Evolutionary conservation across 2,113 vertebrate species (phyloP).

Genomic region (Nesogale talazaci): DNA sequence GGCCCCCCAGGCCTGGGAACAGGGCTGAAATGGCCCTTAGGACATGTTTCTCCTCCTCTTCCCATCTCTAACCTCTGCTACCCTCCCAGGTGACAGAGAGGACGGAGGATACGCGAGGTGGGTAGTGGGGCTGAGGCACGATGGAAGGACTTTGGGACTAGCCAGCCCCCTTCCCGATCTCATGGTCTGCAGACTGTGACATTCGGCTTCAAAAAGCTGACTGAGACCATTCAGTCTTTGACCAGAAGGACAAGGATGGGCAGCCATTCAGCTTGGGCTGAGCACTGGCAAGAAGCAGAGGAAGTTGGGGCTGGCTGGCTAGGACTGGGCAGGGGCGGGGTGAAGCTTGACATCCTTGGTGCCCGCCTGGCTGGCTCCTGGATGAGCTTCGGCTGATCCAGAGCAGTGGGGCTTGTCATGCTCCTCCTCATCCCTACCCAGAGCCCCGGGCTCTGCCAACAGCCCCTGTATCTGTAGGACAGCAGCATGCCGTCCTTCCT

Average conservation of each 20-base stretch:
- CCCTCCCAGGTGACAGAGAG: not conserved
- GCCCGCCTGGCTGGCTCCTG: conserved; percentile 63
- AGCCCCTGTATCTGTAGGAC: not conserved
- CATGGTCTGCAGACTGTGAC: not conserved
- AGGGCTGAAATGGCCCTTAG: not conserved
- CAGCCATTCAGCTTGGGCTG: not conserved
- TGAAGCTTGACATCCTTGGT: not conserved
- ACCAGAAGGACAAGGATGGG: not conserved
- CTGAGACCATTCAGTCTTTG: too few relatives aligned
- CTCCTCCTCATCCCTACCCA: not conserved
- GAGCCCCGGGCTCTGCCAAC: conserved; percentile 29
- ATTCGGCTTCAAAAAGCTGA: not conserved
- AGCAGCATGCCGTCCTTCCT: not conserved
- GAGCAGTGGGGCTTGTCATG: not conserved
- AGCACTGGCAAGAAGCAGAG: conserved; percentile 19
- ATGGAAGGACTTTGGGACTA: not conserved
- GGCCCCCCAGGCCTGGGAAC: not conserved
- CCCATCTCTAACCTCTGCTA: not conserved
- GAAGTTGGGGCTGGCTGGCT: not conserved
- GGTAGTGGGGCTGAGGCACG: not conserved
- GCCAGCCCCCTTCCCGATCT: not conserved
- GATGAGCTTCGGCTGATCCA: not conserved
- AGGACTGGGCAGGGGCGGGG: not conserved
- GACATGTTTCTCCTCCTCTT: not conserved
- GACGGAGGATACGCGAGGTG: not conserved